phyloP scores from a whole-genome alignment of 2,888 invertebrate species.

The Anagyrus pseudococci region DNA sequence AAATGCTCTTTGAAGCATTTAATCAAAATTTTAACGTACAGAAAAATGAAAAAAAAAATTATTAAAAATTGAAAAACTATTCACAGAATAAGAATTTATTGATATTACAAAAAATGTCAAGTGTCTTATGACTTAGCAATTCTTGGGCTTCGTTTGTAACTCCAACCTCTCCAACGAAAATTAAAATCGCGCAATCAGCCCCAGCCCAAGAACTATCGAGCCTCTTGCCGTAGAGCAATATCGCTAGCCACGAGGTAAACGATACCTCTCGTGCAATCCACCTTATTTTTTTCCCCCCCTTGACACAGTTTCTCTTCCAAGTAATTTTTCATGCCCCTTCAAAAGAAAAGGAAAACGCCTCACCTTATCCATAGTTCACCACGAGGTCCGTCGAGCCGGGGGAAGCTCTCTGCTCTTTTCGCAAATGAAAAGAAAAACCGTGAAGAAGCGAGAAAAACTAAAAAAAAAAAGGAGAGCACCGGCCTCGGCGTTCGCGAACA shows the following conservation, averaged over 20 bases:
- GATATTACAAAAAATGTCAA: background rate
- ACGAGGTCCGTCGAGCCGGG: conserved; percentile 5
- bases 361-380: conserved; percentile 46
- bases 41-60: background rate
- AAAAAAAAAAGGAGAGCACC: background rate
- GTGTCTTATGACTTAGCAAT: conserved; percentile 23
- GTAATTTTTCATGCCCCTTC: background rate
- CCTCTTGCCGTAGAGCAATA: background rate
- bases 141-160: conserved; percentile 7
- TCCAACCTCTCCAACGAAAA: background rate
- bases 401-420: background rate
- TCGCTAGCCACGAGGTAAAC: background rate
- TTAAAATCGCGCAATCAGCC: background rate
- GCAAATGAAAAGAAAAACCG: background rate
- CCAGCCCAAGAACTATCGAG: background rate
- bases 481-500: conserved; percentile 3
- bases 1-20: background rate
- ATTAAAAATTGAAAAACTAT: background rate
- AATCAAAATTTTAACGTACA: background rate
- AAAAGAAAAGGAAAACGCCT: conserved; percentile 9
- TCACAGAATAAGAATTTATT: background rate
- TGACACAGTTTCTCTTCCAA: background rate
- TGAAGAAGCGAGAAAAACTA: background rate
- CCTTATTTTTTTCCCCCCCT: background rate
- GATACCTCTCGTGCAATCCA: background rate